Conservation (phyloP, 1,140 invertebrate species). For the Halictus rubicundus region DNA sequence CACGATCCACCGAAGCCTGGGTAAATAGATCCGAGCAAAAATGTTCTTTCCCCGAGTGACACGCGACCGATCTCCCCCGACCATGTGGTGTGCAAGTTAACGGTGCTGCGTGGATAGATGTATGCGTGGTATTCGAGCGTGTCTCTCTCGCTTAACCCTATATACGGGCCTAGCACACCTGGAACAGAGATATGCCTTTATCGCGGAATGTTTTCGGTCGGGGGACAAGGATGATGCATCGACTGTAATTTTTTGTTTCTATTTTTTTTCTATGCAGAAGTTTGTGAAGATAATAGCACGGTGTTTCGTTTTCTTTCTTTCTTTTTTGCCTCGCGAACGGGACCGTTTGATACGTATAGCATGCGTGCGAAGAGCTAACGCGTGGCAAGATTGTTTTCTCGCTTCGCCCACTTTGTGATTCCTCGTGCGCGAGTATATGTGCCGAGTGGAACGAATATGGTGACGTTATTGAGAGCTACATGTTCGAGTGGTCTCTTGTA, state of each 20-base stretch:
- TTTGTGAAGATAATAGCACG: too few species aligned
- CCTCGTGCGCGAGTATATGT: not conserved
- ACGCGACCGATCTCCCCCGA: conserved; percentile 23
- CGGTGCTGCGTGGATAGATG: conserved; percentile 34
- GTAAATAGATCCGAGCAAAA: not conserved
- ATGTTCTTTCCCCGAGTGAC: conserved; percentile 16
- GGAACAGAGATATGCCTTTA: too few species aligned
- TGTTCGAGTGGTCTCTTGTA: not conserved
- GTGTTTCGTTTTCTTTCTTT: too few species aligned
- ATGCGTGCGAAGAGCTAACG: too few species aligned
- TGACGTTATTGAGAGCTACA: not conserved
- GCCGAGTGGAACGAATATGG: not conserved
- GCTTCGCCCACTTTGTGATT: not conserved
- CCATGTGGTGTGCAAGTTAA: conserved; percentile 42
- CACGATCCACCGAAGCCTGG: conserved; percentile 8
- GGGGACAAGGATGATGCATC: too few species aligned
- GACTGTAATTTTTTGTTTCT: too few species aligned
- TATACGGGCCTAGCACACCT: too few species aligned
- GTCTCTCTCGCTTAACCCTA: not conserved
- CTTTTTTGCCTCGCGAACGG: too few species aligned
- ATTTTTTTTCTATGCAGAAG: too few species aligned
- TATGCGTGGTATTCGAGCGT: not conserved
- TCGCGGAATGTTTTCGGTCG: too few species aligned
- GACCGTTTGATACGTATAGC: too few species aligned
- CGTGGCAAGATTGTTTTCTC: conserved; percentile 2